Conservation (phyloP, 2,113 vertebrate species). For the Vidua macroura region DNA sequence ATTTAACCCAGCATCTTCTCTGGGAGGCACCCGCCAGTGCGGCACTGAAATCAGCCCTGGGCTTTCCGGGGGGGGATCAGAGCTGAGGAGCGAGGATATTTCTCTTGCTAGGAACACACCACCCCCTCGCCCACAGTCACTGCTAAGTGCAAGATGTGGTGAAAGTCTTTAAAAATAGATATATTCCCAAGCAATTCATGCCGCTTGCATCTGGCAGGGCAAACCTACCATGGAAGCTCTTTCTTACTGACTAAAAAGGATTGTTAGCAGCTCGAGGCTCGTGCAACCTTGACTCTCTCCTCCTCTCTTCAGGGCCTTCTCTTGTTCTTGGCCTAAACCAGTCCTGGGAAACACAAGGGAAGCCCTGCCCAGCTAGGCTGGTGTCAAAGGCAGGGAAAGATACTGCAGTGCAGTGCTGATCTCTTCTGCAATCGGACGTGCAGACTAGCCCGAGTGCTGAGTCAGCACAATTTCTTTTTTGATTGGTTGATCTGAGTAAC, state of each 20-base stretch:
- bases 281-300: constrained; percentile 8
- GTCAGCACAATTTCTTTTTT: constrained; percentile 82
- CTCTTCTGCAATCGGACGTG: constrained; percentile 84
- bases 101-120: constrained; percentile 44
- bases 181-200: constrained; percentile 59
- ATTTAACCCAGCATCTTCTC: not conserved
- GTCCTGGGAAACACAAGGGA: constrained; percentile 58
- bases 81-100: constrained; percentile 32
- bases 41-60: not conserved
- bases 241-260: constrained; percentile 35
- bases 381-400: constrained; percentile 70
- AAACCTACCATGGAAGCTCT: constrained; percentile 35
- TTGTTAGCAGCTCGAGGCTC: constrained; percentile 20
- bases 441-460: constrained; percentile 78
- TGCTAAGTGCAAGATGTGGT: constrained; percentile 56
- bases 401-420: constrained; percentile 84
- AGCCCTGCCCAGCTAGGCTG: constrained; percentile 64
- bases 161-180: constrained; percentile 63
- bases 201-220: constrained; percentile 46
- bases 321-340: constrained; percentile 54
- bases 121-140: constrained; percentile 46
- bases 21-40: not conserved
- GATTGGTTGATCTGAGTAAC: constrained; percentile 81
- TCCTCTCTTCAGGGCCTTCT: constrained; percentile 39
- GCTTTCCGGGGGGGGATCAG: constrained; percentile 6